Base-by-base conservation (phyloP, 2,797 vertebrate species). In the Cottoperca gobio region DNA sequence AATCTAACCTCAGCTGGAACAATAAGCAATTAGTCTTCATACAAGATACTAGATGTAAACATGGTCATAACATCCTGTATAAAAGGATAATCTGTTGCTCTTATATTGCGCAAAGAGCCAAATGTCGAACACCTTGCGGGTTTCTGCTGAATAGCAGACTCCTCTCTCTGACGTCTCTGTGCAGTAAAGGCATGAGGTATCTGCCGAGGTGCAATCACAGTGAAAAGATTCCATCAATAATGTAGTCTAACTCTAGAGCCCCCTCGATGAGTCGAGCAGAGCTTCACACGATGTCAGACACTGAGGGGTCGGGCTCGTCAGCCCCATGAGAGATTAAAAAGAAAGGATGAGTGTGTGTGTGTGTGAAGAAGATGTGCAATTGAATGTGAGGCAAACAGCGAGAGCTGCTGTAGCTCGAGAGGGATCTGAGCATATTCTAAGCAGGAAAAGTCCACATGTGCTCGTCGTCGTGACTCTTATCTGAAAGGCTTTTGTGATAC, bases 381-480 rank as follows among this genome's bases (percentile, higher is more conserved):
- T n/a, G 39, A 55, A 54, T 24, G 43, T 26, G 40, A 65, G 28
- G 14, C 26, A 31, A 9, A 16, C 10, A 6, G 45, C 1, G 19
- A 19, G 49, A 75, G 62, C 24, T 6, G 1, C 3, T 13, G 59
- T 2, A 57, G 64, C 48, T 10, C 0, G 19, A 42, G 49, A 53
- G 50, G 31, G 45, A 50, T 9, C 5, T 5, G 4, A 58, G 53
- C 9, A n/a, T 19, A 37, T 43, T n/a, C 4, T 35, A 17, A 53
- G 80, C 72, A 78, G 75, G 74, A 82, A 54, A 79, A 55, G 70
- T 73, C 67, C 83, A 75, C 84, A 70, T 13, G 43, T 31, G 5
- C 67, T 11, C 4, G 11, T 71, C 49, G 10, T 90, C 83, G 85
- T 91, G 90, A 90, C 59, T 70, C 61, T 78, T 62, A 63, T 85